These are phyloP conservation scores for Dermochelys coriacea DNA, from an alignment of 2,797 vertebrate species.

Conservation along the genomic window DNA sequence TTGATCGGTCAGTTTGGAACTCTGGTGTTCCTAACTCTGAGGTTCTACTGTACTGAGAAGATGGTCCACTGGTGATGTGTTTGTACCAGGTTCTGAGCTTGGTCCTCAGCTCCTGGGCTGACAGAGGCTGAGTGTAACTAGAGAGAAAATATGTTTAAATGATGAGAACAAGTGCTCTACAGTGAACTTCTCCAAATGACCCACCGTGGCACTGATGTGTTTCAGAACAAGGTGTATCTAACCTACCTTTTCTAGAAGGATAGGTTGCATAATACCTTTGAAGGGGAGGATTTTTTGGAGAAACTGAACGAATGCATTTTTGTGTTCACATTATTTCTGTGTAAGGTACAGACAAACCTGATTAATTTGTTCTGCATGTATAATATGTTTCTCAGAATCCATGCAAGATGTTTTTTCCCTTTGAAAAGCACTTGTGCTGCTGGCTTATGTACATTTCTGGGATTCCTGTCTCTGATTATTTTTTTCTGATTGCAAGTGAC, in stretches of 20 bases:
- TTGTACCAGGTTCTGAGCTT: neutral
- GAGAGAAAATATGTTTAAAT: fast-evolving
- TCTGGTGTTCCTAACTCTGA: neutral
- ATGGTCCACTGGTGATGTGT: neutral
- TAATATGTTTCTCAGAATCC: neutral
- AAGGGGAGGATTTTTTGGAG: neutral
- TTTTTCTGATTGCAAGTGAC: neutral
- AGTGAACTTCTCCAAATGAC: neutral
- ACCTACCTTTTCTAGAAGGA: neutral
- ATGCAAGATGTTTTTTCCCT: neutral
- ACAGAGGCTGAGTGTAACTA: neutral
- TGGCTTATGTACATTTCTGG: neutral
- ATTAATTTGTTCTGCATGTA: neutral
- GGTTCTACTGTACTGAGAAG: neutral
- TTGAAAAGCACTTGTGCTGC: neutral
- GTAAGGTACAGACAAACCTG: neutral
- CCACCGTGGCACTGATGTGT: neutral
- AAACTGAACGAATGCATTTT: neutral
- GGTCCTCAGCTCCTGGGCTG: neutral
- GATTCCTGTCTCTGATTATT: neutral
- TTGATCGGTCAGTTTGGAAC: neutral
- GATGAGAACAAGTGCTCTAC: neutral
- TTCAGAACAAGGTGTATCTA: neutral
- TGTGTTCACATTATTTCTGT: neutral
- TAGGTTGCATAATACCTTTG: neutral